Conservation (phyloP, 2,888 invertebrate genomes). For the Silvanus unidentatus region DNA sequence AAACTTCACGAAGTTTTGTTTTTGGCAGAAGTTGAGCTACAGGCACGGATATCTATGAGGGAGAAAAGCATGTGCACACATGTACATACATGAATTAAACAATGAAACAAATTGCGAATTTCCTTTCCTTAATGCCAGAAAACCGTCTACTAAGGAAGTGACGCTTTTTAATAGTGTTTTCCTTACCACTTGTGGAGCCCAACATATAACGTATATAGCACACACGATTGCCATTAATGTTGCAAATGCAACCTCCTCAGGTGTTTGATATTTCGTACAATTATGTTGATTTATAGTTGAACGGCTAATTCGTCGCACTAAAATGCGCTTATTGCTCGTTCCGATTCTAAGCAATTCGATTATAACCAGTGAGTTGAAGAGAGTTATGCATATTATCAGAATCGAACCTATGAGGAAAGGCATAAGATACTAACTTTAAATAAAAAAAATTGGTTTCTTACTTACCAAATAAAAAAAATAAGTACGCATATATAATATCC, state of each 20-base stretch:
- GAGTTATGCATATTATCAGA: slow-evolving; percentile 69
- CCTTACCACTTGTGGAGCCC: slow-evolving; percentile 82
- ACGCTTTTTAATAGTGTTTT: slow-evolving; percentile 2
- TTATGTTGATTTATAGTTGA: slow-evolving; percentile 37
- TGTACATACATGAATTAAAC: not conserved
- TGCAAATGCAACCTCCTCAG: slow-evolving; percentile 80
- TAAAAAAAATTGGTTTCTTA: too few species aligned
- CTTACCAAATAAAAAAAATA: slow-evolving; percentile 73
- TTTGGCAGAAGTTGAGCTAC: slow-evolving; percentile 50
- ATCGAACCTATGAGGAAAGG: too few species aligned
- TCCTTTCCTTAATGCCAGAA: not conserved
- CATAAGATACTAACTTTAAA: too few species aligned
- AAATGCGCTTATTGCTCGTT: slow-evolving; percentile 40
- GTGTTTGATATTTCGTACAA: slow-evolving; percentile 52
- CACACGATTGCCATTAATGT: slow-evolving; percentile 78
- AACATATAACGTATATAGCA: slow-evolving; percentile 75
- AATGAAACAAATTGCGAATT: not conserved
- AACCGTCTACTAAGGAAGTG: not conserved
- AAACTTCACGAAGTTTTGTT: slow-evolving; percentile 41
- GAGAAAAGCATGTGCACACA: slow-evolving; percentile 3
- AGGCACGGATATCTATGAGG: slow-evolving; percentile 59
- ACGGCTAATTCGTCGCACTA: slow-evolving; percentile 44
- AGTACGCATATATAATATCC: slow-evolving; percentile 69
- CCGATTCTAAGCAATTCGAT: slow-evolving; percentile 62
- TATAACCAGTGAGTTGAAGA: slow-evolving; percentile 78